phyloP scores from a whole-genome alignment of 2,797 vertebrate genomes.

The Pangasius mekongensis region DNA sequence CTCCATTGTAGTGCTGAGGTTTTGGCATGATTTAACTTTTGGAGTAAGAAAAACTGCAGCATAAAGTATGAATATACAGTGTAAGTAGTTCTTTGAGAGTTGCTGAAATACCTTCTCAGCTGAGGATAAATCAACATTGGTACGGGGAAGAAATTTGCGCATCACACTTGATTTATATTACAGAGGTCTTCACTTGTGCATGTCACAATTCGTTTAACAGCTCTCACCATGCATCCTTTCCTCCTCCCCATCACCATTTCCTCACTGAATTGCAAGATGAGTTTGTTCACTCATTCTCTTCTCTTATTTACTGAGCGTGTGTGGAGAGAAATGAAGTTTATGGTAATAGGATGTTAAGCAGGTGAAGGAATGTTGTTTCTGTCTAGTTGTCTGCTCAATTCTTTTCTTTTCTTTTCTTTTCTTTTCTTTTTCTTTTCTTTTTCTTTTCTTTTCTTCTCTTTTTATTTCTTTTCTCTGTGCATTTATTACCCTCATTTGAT shows the following conservation, averaged over 20 bases:
- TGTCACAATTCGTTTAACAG: conserved; percentile 38
- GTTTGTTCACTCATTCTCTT: conserved; percentile 60
- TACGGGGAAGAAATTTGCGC: conserved; percentile 64
- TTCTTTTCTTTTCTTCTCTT: not conserved
- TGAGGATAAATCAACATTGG: conserved; percentile 68
- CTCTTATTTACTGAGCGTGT: conserved; percentile 63
- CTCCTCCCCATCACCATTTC: conserved; percentile 36
- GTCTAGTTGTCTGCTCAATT: conserved; percentile 31
- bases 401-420: not conserved
- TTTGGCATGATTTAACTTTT: conserved; percentile 42
- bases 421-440: not conserved
- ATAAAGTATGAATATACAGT: conserved; percentile 34
- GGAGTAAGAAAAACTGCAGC: conserved; percentile 19
- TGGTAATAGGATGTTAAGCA: conserved; percentile 63
- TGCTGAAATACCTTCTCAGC: conserved; percentile 66
- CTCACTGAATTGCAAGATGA: conserved; percentile 47
- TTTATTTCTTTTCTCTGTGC: conserved; percentile 20
- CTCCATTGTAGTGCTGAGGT: conserved; percentile 39
- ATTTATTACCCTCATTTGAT: conserved; percentile 38
- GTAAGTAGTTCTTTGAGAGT: conserved; percentile 55
- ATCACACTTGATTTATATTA: conserved; percentile 74
- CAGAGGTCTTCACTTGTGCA: conserved; percentile 54
- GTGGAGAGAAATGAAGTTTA: conserved; percentile 64
- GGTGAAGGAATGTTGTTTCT: conserved; percentile 56
- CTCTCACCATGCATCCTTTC: conserved; percentile 22